Evolutionary conservation across 2,113 vertebrate genomes (phyloP).

Genomic region (Gasterosteus aculeatus): DNA sequence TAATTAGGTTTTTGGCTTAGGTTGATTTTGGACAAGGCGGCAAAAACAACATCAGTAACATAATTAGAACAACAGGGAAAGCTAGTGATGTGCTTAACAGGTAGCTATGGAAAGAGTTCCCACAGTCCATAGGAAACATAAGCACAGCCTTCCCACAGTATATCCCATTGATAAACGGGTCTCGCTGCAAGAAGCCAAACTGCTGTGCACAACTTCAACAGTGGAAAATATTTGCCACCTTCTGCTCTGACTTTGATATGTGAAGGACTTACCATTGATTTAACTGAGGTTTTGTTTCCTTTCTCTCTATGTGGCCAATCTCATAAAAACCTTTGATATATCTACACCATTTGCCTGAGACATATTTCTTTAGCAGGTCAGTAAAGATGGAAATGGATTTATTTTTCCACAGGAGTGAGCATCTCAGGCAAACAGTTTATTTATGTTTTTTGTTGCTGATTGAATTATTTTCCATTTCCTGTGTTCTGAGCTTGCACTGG

Average conservation of each 20-base stretch:
- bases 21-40: conserved; percentile 14
- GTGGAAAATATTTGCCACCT: conserved; percentile 15
- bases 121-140: conserved; percentile 36
- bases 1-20: conserved; percentile 7
- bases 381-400: conserved; percentile 66
- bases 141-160: neutral
- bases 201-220: conserved; percentile 7
- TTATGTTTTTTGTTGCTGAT: conserved; percentile 74
- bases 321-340: conserved; percentile 57
- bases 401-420: conserved; percentile 57
- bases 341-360: conserved; percentile 53
- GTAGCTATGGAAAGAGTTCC: conserved; percentile 32
- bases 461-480: conserved; percentile 78
- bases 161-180: conserved; percentile 11
- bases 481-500: conserved; percentile 67
- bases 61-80: conserved; percentile 30
- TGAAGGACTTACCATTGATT: conserved; percentile 15
- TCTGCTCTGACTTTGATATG: neutral
- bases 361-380: conserved; percentile 72
- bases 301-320: conserved; percentile 39
- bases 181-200: neutral
- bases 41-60: conserved; percentile 34
- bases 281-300: conserved; percentile 32
- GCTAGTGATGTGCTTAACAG: conserved; percentile 45
- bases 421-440: conserved; percentile 71